A percentile compares a stretch with the other conserved stretches of the same genome.
Evolutionary conservation across 2,888 invertebrate species (phyloP).

Genomic region (Digitonthophagus gazella): DNA sequence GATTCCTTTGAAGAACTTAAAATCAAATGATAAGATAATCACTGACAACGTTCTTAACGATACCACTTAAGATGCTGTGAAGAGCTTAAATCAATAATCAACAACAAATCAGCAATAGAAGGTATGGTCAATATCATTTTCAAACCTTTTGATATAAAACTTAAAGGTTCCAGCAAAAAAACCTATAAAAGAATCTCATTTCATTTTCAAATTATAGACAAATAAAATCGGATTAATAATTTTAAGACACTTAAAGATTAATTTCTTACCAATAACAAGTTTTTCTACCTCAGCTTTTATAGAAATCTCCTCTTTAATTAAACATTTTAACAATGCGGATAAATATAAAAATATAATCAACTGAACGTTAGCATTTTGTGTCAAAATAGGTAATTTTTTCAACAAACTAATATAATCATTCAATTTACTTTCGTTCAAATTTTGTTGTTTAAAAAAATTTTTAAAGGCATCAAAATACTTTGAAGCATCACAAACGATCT

Average conservation of each 20-base stretch:
- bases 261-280: background rate
- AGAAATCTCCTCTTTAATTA: background rate
- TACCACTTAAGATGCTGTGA: too few relatives aligned
- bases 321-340: background rate
- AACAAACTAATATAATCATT: background rate
- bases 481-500: background rate
- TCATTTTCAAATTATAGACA: too few relatives aligned
- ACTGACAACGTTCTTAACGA: too few relatives aligned
- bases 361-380: background rate
- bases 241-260: background rate
- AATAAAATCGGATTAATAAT: too few relatives aligned
- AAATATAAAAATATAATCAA: background rate
- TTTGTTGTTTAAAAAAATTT: background rate
- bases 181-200: too few relatives aligned
- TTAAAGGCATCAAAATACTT: constrained; percentile 1
- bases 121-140: too few relatives aligned
- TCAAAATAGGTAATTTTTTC: constrained; percentile 3
- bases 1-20: too few relatives aligned
- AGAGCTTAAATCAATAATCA: too few relatives aligned
- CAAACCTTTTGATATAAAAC: too few relatives aligned
- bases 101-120: too few relatives aligned
- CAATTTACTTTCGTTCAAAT: background rate
- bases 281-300: constrained; percentile 1
- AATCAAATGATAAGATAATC: too few relatives aligned
- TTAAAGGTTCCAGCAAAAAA: too few relatives aligned